Evolutionary conservation across 2,113 vertebrate genomes (phyloP).

Genomic region (Perca flavescens): DNA sequence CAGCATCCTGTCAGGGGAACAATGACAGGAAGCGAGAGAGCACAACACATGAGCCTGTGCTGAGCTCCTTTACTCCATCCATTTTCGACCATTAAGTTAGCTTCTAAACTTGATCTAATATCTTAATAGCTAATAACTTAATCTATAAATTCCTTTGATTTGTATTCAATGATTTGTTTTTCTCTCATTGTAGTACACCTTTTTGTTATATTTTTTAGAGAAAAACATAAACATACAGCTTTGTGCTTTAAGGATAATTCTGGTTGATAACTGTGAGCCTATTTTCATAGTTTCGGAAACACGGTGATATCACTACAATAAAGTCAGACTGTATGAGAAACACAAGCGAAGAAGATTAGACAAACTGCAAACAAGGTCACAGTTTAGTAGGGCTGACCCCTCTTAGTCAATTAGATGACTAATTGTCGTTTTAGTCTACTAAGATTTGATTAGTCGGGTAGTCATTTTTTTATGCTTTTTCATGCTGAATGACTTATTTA

Average conservation of each 20-base stretch:
- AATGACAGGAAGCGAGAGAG: background rate
- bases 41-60: conserved; percentile 1
- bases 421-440: no score
- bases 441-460: no score
- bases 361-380: background rate
- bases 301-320: background rate
- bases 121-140: no score
- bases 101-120: no score
- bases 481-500: no score
- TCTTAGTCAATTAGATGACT: no score
- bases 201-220: background rate
- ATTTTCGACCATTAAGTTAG: background rate
- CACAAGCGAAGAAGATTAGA: background rate
- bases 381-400: background rate
- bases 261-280: background rate
- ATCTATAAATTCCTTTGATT: background rate
- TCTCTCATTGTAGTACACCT: background rate
- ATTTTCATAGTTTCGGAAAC: background rate
- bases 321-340: background rate
- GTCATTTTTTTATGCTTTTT: no score
- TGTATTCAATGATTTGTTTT: background rate
- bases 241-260: background rate
- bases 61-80: background rate
- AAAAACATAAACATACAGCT: background rate
- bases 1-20: background rate